Base-by-base conservation (phyloP, 2,797 vertebrate species). In the Moxostoma hubbsi region DNA sequence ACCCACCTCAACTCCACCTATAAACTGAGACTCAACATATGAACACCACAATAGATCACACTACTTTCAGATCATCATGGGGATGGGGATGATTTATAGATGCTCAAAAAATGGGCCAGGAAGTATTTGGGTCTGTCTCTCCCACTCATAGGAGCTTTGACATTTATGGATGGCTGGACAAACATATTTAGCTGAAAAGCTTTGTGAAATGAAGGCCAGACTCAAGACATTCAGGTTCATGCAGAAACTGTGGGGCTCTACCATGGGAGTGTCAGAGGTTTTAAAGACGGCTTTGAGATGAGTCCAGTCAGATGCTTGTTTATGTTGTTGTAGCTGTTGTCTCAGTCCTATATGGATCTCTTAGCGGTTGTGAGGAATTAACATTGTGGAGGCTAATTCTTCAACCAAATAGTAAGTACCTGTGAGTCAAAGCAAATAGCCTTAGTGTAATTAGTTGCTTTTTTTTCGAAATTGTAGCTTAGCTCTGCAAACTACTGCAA, bases 21-120 rank as follows among this genome's bases (percentile, higher is more conserved):
- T 61, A 66, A 55, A 67, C 6, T 1, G 7, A 69, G 54, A 67
- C 24, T 2, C 15, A 11, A 18, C 43, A 47, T 13, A 65, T 36
- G 57, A 77, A 55, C 86, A 83, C 82, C 81, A 66, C 89, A 88
- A 93, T 93, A 92, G 92, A 93, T 92, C 88, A 91, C 73, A 76
- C 82, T 85, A 88, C 84, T 83, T 87, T 85, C 81, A 85, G 85
- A 89, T 84, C n/a, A 83, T 87, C 83, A 87, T 83, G 90, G 84
- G 82, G 86, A 83, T 79, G 77, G 85, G 86, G 83, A 87, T 92
- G 91, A 92, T 89, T 89, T 89, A 89, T 89, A 84, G 87, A 89
- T 86, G 86, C 89, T 88, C 84, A 82, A 91, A 88, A 94, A 92
- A 90, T 92, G 92, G 92, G 84, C 89, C 82, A 83, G 71, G 47